Conservation (phyloP, 1,140 invertebrate species). For the Ditylenchus dipsaci region DNA sequence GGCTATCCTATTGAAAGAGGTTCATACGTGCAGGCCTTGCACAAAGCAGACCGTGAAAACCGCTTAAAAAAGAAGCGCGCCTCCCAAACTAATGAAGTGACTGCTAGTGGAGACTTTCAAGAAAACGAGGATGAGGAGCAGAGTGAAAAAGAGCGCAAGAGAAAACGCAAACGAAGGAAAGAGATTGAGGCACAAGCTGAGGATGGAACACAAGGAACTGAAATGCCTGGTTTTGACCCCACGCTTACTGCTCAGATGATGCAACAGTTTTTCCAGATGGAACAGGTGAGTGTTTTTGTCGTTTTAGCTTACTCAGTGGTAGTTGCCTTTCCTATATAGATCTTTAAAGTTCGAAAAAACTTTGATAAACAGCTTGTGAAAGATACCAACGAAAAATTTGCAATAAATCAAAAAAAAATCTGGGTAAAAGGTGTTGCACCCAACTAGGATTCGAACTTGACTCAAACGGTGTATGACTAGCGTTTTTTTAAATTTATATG, state of each 20-base stretch:
- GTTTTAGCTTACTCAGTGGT: too few relatives aligned
- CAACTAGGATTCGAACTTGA: too few relatives aligned
- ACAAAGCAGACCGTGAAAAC: slow-evolving; percentile 44
- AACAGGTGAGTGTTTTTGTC: slow-evolving; percentile 17
- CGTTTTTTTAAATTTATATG: too few relatives aligned
- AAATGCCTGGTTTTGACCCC: slow-evolving; percentile 24
- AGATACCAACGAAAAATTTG: too few relatives aligned
- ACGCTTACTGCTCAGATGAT: slow-evolving; percentile 31
- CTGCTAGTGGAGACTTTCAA: slow-evolving; percentile 3
- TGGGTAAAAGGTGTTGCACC: too few relatives aligned
- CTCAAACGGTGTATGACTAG: too few relatives aligned
- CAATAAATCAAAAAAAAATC: too few relatives aligned
- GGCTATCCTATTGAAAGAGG: slow-evolving; percentile 62
- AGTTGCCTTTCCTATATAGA: too few relatives aligned
- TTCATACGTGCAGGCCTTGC: slow-evolving; percentile 60
- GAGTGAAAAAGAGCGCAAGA: slow-evolving; percentile 42
- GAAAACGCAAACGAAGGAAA: slow-evolving; percentile 40
- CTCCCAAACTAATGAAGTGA: slow-evolving; percentile 6
- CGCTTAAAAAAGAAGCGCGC: slow-evolving; percentile 9
- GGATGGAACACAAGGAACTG: not conserved
- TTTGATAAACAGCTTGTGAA: too few relatives aligned
- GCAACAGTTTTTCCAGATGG: slow-evolving; percentile 35
- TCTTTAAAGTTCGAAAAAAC: too few relatives aligned
- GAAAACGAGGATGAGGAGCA: slow-evolving; percentile 27
- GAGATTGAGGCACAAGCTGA: slow-evolving; percentile 8